Conservation (phyloP, 2,888 invertebrate species). For the Tolmerus cingulatus region DNA sequence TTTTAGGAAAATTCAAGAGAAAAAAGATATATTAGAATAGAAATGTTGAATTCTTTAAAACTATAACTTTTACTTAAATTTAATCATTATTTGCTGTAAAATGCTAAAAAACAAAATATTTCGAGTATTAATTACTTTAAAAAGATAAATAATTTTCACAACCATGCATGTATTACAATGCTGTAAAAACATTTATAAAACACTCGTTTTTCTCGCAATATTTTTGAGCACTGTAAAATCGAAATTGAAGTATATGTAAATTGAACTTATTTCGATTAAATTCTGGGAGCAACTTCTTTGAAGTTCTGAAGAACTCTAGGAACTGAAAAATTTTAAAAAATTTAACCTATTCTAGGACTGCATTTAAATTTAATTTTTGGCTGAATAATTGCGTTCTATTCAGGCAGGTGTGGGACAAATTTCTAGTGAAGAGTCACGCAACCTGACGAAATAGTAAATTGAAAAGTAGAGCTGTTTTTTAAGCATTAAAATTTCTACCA, state of each 20-base stretch:
- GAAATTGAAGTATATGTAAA: background rate
- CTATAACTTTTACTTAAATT: background rate
- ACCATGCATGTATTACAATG: background rate
- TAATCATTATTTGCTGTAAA: background rate
- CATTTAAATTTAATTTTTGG: too few species aligned
- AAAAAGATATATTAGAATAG: background rate
- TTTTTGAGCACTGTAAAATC: background rate
- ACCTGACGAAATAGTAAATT: background rate
- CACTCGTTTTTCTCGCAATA: background rate
- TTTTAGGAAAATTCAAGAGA: background rate
- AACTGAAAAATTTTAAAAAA: too few species aligned
- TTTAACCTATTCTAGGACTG: too few species aligned
- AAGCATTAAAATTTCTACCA: background rate
- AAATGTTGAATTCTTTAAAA: background rate
- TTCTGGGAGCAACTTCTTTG: too few species aligned
- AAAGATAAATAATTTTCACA: background rate
- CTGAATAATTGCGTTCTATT: too few species aligned
- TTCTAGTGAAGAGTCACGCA: too few species aligned
- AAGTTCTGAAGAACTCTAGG: too few species aligned
- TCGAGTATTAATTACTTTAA: background rate
- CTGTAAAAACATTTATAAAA: background rate
- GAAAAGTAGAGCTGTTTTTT: background rate
- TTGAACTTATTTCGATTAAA: too few species aligned
- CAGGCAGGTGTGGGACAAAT: too few species aligned
- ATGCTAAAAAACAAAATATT: background rate